Percentiles rank a stretch among this genome's conserved stretches.
These are phyloP conservation scores for Xanthia icteritia DNA, from an alignment of 2,888 invertebrate species.

Conservation along the genomic window DNA sequence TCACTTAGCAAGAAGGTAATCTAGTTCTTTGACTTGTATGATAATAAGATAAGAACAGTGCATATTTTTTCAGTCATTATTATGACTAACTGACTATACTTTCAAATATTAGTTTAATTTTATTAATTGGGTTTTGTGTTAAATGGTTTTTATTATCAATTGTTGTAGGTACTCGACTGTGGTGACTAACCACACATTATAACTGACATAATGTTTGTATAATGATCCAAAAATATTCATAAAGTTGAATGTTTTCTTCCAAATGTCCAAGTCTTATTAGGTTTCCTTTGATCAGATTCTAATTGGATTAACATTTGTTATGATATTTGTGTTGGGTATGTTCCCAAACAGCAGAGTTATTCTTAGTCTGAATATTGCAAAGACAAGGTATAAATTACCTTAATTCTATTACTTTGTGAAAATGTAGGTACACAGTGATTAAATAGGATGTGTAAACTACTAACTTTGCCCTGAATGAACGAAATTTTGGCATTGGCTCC, in stretches of 20 bases:
- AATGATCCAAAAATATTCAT: neutral
- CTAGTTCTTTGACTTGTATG: constrained; percentile 54
- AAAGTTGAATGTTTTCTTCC: constrained; percentile 1
- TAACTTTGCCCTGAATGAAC: constrained; percentile 49
- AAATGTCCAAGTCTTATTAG: constrained; percentile 35
- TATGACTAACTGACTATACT: constrained; percentile 35
- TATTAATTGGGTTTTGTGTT: neutral
- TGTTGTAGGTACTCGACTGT: constrained; percentile 11
- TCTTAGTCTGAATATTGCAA: constrained; percentile 19
- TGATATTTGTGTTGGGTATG: constrained; percentile 33
- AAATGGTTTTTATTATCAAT: constrained; percentile 21
- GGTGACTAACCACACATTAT: constrained; percentile 36
- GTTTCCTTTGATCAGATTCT: constrained; percentile 59
- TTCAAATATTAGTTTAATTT: neutral
- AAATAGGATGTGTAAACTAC: constrained; percentile 19
- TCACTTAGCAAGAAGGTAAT: constrained; percentile 30
- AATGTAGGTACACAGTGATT: constrained; percentile 35
- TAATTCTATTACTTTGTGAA: neutral
- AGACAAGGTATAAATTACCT: neutral
- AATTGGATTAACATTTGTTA: constrained; percentile 64
- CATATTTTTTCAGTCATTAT: constrained; percentile 42
- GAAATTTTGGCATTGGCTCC: constrained; percentile 63
- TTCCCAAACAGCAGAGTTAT: constrained; percentile 14
- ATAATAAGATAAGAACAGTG: constrained; percentile 48
- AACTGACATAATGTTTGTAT: constrained; percentile 12